Evolutionary conservation across 2,888 invertebrate species (phyloP).

Genomic region (Lycaena phlaeas): DNA sequence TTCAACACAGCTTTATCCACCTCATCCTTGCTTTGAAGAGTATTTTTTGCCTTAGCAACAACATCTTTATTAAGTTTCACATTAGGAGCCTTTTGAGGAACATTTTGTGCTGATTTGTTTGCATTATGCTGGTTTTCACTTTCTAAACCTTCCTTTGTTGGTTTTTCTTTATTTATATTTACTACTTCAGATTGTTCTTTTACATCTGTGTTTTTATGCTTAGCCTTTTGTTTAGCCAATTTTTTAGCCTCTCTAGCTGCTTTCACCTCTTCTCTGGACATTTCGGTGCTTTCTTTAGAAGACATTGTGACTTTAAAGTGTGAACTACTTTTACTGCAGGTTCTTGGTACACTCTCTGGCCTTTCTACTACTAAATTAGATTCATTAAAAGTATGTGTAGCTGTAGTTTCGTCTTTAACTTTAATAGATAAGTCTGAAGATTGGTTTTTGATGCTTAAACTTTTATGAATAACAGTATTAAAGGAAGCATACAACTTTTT

Average conservation of each 20-base stretch:
- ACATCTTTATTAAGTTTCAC: neutral
- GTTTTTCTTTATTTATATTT: slow-evolving; percentile 11
- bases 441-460: neutral
- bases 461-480: neutral
- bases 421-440: neutral
- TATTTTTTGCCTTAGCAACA: slow-evolving; percentile 8
- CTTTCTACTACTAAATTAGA: slow-evolving; percentile 1
- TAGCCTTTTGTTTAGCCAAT: slow-evolving; percentile 44
- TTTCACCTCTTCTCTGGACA: slow-evolving; percentile 43
- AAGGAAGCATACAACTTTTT: slow-evolving; percentile 31
- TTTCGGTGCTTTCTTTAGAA: slow-evolving; percentile 30
- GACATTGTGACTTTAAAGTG: slow-evolving; percentile 31
- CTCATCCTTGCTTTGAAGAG: slow-evolving; percentile 46
- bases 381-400: no score
- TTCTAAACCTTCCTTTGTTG: slow-evolving; percentile 8
- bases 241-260: slow-evolving; percentile 62
- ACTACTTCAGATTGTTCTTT: slow-evolving; percentile 6
- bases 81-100: no score
- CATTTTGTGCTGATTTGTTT: neutral
- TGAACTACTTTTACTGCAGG: slow-evolving; percentile 12
- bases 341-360: no score
- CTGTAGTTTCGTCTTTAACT: neutral
- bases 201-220: slow-evolving; percentile 27
- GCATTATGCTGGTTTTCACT: slow-evolving; percentile 2
- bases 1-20: slow-evolving; percentile 40